Conservation (phyloP, 2,888 invertebrate genomes). For the Polietes domitor region DNA sequence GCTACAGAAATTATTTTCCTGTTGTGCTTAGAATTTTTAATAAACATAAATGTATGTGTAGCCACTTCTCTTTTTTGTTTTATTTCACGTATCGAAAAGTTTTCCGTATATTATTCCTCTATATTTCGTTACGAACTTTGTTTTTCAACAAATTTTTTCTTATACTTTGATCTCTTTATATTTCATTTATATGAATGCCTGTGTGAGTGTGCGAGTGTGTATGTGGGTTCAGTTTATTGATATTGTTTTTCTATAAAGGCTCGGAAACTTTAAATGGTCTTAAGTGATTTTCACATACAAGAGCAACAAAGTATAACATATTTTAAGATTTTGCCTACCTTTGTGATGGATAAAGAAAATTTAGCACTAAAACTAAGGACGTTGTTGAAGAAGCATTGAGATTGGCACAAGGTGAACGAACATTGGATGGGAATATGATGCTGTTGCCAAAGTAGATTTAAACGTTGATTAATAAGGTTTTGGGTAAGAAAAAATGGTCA, state of each 20-base stretch:
- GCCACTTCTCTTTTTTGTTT: too few relatives aligned
- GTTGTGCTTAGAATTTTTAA: conserved; percentile 60
- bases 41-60: conserved; percentile 53
- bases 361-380: not conserved
- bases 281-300: conserved; percentile 14
- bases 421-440: too few relatives aligned
- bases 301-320: not conserved
- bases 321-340: not conserved
- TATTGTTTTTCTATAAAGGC: conserved; percentile 18
- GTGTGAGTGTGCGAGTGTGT: not conserved
- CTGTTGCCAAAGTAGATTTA: too few relatives aligned
- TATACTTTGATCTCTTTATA: conserved; percentile 36
- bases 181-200: not conserved
- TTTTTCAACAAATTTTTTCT: not conserved
- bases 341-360: not conserved
- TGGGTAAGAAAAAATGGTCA: too few relatives aligned
- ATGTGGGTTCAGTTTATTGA: conserved; percentile 23
- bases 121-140: conserved; percentile 12
- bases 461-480: too few relatives aligned
- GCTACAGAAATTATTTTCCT: conserved; percentile 48
- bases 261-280: conserved; percentile 1
- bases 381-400: too few relatives aligned
- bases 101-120: conserved; percentile 15
- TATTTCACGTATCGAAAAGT: conserved; percentile 37
- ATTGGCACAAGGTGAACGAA: too few relatives aligned